A percentile compares a stretch with the other conserved stretches of the same genome.
These are phyloP conservation scores for Excalfactoria chinensis DNA, from an alignment of 2,113 vertebrate genomes.

Conservation along the genomic window DNA sequence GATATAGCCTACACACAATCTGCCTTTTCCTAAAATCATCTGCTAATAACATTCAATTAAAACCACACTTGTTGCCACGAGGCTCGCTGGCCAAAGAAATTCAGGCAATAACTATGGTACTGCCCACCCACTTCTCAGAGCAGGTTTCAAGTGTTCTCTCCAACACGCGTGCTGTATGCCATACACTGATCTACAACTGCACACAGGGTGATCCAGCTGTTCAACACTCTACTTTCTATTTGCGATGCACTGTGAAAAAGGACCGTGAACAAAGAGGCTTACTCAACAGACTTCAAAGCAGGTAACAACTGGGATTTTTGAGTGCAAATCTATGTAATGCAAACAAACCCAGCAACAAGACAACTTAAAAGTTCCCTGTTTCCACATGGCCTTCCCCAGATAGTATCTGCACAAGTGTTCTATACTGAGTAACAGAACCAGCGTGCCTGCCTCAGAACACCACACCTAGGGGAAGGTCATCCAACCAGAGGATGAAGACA, in stretches of 20 bases:
- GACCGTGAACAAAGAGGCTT: not conserved
- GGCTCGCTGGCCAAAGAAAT: not conserved
- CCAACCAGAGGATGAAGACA: conserved; percentile 1
- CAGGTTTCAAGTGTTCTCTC: not conserved
- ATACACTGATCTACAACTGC: not conserved
- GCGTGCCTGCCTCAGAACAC: not conserved
- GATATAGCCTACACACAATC: conserved; percentile 16
- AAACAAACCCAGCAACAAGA: not conserved
- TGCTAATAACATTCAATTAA: not conserved
- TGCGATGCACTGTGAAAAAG: not conserved
- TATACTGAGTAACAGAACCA: not conserved
- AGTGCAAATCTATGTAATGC: not conserved
- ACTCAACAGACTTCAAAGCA: not conserved
- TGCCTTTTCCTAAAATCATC: conserved; percentile 36
- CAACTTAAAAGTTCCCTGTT: not conserved
- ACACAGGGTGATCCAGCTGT: conserved; percentile 45
- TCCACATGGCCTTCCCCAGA: not conserved
- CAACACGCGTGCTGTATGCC: rapidly evolving
- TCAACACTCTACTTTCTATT: not conserved
- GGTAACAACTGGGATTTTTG: not conserved
- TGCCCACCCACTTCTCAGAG: not conserved
- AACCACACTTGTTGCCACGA: not conserved
- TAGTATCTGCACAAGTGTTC: not conserved
- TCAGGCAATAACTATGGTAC: not conserved
- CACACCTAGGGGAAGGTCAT: not conserved